Percentiles rank a stretch among this genome's conserved stretches.
Evolutionary conservation across 2,113 vertebrate genomes (phyloP).

Genomic region (Lophura nycthemera): DNA sequence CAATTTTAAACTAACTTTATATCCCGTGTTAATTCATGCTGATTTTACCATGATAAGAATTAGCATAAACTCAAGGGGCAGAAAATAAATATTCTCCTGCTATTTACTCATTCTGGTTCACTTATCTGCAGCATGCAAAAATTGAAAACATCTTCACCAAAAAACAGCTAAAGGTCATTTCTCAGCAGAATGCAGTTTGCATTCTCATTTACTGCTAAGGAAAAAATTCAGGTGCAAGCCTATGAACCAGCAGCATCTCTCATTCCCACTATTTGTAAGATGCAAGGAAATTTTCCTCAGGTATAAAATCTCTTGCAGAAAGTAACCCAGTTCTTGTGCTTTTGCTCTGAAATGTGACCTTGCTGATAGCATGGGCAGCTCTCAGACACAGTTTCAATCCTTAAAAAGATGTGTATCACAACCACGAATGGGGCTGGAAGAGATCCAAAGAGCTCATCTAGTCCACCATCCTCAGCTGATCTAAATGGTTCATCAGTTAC

Average conservation of each 20-base stretch:
- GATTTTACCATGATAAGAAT: not conserved
- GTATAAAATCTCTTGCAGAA: not conserved
- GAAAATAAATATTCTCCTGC: not conserved
- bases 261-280: not conserved
- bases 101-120: not conserved
- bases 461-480: not conserved
- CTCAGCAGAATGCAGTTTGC: not conserved
- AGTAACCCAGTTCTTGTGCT: accelerated
- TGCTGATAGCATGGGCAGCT: not conserved
- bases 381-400: not conserved
- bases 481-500: not conserved
- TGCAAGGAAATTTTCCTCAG: not conserved
- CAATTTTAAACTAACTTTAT: not conserved
- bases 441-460: not conserved
- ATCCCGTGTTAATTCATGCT: not conserved
- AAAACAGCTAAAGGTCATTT: conserved; percentile 5
- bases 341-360: not conserved
- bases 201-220: not conserved
- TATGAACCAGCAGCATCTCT: not conserved
- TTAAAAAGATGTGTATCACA: not conserved
- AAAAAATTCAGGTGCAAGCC: not conserved
- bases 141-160: not conserved
- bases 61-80: not conserved
- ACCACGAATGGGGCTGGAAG: not conserved
- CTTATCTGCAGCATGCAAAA: not conserved